Base-by-base conservation (phyloP, 2,888 invertebrate species). In the Polyommatus icarus region DNA sequence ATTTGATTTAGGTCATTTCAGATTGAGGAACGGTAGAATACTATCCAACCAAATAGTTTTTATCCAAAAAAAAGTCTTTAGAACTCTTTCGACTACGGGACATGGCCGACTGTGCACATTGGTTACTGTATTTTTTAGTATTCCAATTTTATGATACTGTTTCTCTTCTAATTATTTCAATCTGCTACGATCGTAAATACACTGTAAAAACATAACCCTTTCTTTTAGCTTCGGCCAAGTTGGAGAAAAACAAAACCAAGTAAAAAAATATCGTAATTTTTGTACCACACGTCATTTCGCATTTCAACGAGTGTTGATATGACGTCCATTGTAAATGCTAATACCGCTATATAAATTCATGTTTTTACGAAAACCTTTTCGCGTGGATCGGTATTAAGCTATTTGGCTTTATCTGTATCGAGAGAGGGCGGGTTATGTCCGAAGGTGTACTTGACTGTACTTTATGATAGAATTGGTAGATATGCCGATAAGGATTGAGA, bases 301-400 rank as follows among this genome's bases (percentile, higher is more conserved):
- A 77, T 72, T 77, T 77, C 77, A 57, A 73, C 59, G 73, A 77
- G 57, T 73, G 36, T 71, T 59, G 73, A 57, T 40, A 77, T 71
- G 57, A 72, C 77, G 77, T 77, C 71, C 73, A 29, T 77, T 71
- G 71, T 40, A 40, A 50, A 77, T 32, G 54, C 71, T 71, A 71
- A 78, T 78, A 78, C 78, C 46, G 76, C 40, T 57, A 54, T 76
- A 57, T 57, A 76, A 76, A 76, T 76, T 54, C 76, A 76, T 76
- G 57, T 50, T 75, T 75, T 75, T 73, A 73, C 50, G 29, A n/a
- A 75, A 75, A 75, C 73, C 73, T 73, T 46, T 75, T 54, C 29
- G 50, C 54, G 46, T 67, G 67, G 73, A 10, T 24, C 46, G 24
- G 18, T 75, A 75, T 75, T 75, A 75, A 75, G 75, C 75, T 75